These are phyloP conservation scores for Malurus alboscapulatus DNA, from an alignment of 2,113 vertebrate genomes.

Conservation along the genomic window DNA sequence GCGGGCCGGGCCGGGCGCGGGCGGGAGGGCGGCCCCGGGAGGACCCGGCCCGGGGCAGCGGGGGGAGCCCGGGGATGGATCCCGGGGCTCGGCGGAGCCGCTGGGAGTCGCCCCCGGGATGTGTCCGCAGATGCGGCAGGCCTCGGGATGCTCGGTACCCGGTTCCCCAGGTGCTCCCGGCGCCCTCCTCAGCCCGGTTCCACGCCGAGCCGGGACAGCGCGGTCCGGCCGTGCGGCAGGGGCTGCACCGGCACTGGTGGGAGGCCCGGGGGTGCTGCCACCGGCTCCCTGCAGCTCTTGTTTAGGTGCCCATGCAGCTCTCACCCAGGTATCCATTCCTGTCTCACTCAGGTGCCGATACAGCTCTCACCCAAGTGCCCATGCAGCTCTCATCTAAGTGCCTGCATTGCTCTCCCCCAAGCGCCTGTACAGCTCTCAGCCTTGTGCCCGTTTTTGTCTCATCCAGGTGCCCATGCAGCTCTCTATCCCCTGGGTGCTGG, in stretches of 20 bases:
- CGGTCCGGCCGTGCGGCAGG: accelerated
- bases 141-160: background rate
- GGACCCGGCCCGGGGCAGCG: background rate
- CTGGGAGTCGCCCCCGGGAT: accelerated
- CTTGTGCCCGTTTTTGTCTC: accelerated
- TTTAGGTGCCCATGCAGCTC: background rate
- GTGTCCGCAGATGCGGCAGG: background rate
- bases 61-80: background rate
- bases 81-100: background rate
- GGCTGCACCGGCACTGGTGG: accelerated
- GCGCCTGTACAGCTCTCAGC: too few species aligned
- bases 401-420: accelerated
- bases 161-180: background rate
- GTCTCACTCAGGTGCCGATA: too few species aligned
- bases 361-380: accelerated
- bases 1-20: background rate
- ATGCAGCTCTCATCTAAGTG: accelerated
- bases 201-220: background rate
- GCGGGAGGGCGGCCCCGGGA: background rate
- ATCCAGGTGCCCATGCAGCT: accelerated
- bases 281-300: background rate
- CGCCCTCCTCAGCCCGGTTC: background rate
- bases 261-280: background rate
- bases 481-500: accelerated
- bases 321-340: too few species aligned